Conservation (phyloP, 37 sponge, comb jelly and placozoan species). For the Bolinopsis microptera region DNA sequence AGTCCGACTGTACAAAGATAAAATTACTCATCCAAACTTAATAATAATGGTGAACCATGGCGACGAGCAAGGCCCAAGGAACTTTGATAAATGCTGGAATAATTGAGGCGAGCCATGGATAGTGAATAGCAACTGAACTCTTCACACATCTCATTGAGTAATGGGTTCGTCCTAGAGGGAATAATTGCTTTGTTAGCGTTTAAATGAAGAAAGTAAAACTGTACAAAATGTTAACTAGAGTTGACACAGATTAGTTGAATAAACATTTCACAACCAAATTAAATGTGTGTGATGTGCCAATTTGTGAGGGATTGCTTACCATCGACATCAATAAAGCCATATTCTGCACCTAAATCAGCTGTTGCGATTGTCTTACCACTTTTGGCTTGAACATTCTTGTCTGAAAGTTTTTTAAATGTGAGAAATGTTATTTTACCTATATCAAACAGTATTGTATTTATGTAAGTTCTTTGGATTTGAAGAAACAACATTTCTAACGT, state of each 20-base stretch:
- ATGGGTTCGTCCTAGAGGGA: not conserved
- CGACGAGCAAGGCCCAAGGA: slow-evolving; percentile 7
- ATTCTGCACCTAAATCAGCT: slow-evolving; percentile 40
- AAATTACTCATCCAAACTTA: too few species aligned
- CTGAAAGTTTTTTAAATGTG: slow-evolving; percentile 49
- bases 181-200: too few species aligned
- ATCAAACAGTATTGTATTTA: not conserved
- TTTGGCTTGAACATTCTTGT: slow-evolving; percentile 3
- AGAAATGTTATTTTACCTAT: not conserved
- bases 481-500: not conserved
- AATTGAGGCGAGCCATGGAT: not conserved
- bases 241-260: too few species aligned
- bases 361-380: slow-evolving; percentile 35
- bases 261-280: too few species aligned
- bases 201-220: too few species aligned
- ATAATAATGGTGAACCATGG: not conserved
- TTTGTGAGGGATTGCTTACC: slow-evolving; percentile 64
- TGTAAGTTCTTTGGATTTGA: too few species aligned
- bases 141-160: slow-evolving; percentile 13
- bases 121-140: not conserved
- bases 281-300: too few species aligned
- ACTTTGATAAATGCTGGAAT: slow-evolving; percentile 31
- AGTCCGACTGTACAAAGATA: too few species aligned
- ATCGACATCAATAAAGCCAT: slow-evolving; percentile 52
- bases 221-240: too few species aligned